These are phyloP conservation scores for Lutraria rhynchaena DNA, from an alignment of 1,140 invertebrate species.

Conservation along the genomic window DNA sequence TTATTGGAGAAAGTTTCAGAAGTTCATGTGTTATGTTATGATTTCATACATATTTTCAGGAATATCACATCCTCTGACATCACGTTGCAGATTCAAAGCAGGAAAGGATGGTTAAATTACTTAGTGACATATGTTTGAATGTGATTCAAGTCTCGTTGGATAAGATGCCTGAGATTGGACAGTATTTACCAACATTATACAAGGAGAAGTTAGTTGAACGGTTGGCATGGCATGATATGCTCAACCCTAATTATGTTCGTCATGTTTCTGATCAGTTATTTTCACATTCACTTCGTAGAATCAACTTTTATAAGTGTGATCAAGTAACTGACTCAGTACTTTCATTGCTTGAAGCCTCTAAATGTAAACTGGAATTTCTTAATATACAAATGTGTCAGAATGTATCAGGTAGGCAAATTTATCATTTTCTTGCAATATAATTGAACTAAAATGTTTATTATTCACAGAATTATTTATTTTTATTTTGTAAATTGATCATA, in stretches of 20 bases:
- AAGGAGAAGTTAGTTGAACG: slow-evolving; percentile 75
- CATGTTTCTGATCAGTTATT: slow-evolving; percentile 71
- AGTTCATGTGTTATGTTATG: too few relatives aligned
- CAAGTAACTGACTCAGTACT: slow-evolving; percentile 71
- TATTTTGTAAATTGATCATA: neutral
- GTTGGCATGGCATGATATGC: slow-evolving; percentile 70
- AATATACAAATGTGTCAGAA: slow-evolving; percentile 64
- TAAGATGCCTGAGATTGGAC: slow-evolving; percentile 61
- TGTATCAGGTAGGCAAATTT: slow-evolving; percentile 70
- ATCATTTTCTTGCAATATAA: neutral
- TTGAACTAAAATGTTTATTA: neutral
- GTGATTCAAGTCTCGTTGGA: slow-evolving; percentile 67
- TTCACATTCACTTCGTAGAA: slow-evolving; percentile 57
- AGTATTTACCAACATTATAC: slow-evolving; percentile 68
- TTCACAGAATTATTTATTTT: neutral
- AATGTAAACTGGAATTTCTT: slow-evolving; percentile 68
- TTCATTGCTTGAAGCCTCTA: slow-evolving; percentile 53
- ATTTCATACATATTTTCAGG: too few relatives aligned
- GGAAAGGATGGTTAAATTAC: slow-evolving; percentile 73
- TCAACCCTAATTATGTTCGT: slow-evolving; percentile 65
- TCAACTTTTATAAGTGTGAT: slow-evolving; percentile 73
- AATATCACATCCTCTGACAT: too few relatives aligned
- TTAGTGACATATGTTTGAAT: slow-evolving; percentile 70
- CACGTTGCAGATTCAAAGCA: too few relatives aligned
- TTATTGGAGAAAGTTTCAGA: too few relatives aligned